Evolutionary conservation across 2,888 invertebrate genomes (phyloP).

Genomic region (Lacanobia wlatinum): DNA sequence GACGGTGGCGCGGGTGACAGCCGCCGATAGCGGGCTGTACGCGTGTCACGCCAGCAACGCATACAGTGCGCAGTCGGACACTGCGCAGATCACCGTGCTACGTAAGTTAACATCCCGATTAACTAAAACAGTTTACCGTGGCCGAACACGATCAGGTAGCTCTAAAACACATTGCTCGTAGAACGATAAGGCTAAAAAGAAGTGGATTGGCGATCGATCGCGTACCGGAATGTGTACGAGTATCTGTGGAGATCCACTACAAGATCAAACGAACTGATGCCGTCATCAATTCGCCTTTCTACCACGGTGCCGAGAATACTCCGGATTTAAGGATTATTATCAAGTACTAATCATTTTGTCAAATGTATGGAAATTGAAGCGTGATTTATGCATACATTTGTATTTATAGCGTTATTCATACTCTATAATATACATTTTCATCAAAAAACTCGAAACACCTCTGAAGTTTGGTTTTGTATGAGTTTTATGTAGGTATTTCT

Average conservation of each 20-base stretch:
- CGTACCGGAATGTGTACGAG: not conserved
- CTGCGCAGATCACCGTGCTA: conserved; percentile 93
- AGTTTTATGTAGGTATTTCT: too few relatives aligned
- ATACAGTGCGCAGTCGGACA: conserved; percentile 92
- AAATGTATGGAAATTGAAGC: too few relatives aligned
- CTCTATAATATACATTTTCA: too few relatives aligned
- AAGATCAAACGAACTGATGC: not conserved
- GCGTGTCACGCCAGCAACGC: conserved; percentile 95
- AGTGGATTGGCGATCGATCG: not conserved
- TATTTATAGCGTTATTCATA: too few relatives aligned
- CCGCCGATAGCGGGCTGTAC: conserved; percentile 95
- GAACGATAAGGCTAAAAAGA: not conserved
- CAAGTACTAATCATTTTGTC: too few relatives aligned
- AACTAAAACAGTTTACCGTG: not conserved
- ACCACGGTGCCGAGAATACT: too few relatives aligned
- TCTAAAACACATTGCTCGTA: not conserved
- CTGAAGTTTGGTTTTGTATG: too few relatives aligned
- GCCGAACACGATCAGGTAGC: too few relatives aligned
- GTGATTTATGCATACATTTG: too few relatives aligned
- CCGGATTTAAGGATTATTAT: too few relatives aligned
- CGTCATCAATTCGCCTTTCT: too few relatives aligned
- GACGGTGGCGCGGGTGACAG: conserved; percentile 91
- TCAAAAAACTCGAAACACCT: too few relatives aligned
- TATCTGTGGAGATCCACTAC: not conserved
- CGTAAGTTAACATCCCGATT: conserved; percentile 88